Base-by-base conservation (phyloP, 2,113 vertebrate species). In the Oxyruncus cristatus region DNA sequence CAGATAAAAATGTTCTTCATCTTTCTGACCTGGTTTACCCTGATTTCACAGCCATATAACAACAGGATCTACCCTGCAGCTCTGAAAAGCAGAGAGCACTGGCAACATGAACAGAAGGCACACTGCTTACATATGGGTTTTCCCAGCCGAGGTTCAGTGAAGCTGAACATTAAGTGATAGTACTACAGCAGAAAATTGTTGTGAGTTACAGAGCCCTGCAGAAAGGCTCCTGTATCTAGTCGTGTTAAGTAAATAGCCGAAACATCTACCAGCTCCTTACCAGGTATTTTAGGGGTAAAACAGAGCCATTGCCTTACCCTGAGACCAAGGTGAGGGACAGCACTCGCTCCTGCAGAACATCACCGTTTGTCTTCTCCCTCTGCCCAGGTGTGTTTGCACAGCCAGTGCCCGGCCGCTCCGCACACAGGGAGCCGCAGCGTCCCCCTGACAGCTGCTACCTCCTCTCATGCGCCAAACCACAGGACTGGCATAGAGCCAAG, bases 131-230 rank as follows among this genome's bases (percentile, higher is more conserved):
- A 96, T 94, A 96, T 92, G 88, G 90, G 86, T 67, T 96, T 95
- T 95, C 96, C 93, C 93, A 96, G 95, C 81, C 4, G 84, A 91
- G 92, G 84, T 78, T 94, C 96, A 96, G 82, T 87, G 92, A 88
- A 93, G 97, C 93, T 82, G 92, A 97, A 96, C 96, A 50, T 78
- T 77, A 92, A 95, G 73, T 63, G 73, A 53, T 86, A 97, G 96
- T 95, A 96, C 93, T 93, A 96, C 78, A 80, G 92, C 89, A 81
- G 91, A 93, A 95, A 96, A 97, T 49, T 62, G 85, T 59, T 77
- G 79, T 1, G 7, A 88, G 63, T 66, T 88, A 80, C 53, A 52
- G 84, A 91, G 66, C 73, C 66, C 72, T 46, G 79, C 12, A n/a
- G 74, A 87, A 95, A 89, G 58, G 37, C 39, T 91, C 35, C 77